Percentiles rank a stretch among this genome's conserved stretches.
These are phyloP conservation scores for Orientallactaga sibirica DNA, from an alignment of 2,797 vertebrate genomes.

Conservation along the genomic window DNA sequence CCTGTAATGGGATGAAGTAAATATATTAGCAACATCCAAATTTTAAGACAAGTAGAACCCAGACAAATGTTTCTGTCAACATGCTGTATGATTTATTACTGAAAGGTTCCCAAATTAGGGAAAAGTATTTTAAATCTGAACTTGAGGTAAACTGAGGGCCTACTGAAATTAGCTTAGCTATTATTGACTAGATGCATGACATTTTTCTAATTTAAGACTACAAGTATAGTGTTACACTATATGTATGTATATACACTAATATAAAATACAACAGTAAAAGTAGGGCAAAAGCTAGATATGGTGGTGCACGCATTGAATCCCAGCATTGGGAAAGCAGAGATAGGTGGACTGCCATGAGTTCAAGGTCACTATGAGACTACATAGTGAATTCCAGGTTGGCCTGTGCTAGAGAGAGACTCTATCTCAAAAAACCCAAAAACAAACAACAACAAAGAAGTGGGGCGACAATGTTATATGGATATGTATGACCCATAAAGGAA, in stretches of 20 bases:
- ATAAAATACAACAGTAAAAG: not conserved
- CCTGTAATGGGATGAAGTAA: not conserved
- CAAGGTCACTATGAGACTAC: no score
- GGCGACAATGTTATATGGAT: not conserved
- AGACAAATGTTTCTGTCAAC: constrained; percentile 55
- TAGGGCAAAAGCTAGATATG: no score
- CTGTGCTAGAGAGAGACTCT: no score
- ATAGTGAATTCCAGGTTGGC: no score
- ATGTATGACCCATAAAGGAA: not conserved
- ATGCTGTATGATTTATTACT: constrained; percentile 35
- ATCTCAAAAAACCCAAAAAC: not conserved
- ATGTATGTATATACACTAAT: not conserved
- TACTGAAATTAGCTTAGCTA: constrained; percentile 33
- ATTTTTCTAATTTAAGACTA: constrained; percentile 45
- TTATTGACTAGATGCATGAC: not conserved
- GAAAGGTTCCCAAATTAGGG: not conserved
- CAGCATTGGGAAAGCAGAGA: no score
- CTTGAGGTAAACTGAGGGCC: constrained; percentile 51
- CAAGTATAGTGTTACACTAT: not conserved
- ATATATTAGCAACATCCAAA: constrained; percentile 45
- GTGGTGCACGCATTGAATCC: no score
- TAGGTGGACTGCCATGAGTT: no score
- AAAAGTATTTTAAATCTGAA: constrained; percentile 43
- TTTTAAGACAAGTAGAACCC: constrained; percentile 57
- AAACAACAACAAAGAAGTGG: not conserved